Base-by-base conservation (phyloP, 2,888 invertebrate genomes). In the Drosophila kambysellisi region DNA sequence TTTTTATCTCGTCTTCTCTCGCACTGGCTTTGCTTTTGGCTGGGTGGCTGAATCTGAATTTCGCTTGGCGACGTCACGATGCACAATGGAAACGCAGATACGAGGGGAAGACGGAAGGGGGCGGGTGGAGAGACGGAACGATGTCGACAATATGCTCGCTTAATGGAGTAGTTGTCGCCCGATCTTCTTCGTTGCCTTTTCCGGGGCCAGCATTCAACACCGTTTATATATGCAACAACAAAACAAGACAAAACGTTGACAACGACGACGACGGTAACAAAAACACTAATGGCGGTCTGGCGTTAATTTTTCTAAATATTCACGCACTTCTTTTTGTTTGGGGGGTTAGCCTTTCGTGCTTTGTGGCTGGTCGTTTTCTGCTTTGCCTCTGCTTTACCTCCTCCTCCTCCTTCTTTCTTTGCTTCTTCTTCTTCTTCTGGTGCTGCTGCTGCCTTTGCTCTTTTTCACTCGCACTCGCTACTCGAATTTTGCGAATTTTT, bases 221-320 rank as follows among this genome's bases (percentile, higher is more conserved):
- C 48, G 66, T 70, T 69, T 58, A 20, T 29, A 41, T 70, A 37
- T 72, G 76, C 73, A 81, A 76, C 61, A 81, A 69, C 48, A 70
- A 75, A 46, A 46, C 25, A 46, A 46, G 46, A 81, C 61, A 59
- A 69, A 59, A 76, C 71, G 65, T 70, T 58, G 65, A 71, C 58
- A 60, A 67, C 77, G 48, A 71, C 69, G 72, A 79, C 76, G 56
- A 78, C 65, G 68, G 79, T 65, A 75, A 82, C 79, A 82, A 79
- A 79, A 82, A 82, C 79, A 80, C 82, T 74, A 79, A 79, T 79
- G 79, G 79, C 79, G 79, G 66, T 75, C 62, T 81, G 89, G 82
- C 81, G 84, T 87, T 89, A 89, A 76, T 87, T 85, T 87, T 85
- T 74, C 90, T 83, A 83, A 83, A 81, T 86, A 79, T 84, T 82